Conservation (phyloP, 2,888 invertebrate species). For the Blastobasis lacticolella region DNA sequence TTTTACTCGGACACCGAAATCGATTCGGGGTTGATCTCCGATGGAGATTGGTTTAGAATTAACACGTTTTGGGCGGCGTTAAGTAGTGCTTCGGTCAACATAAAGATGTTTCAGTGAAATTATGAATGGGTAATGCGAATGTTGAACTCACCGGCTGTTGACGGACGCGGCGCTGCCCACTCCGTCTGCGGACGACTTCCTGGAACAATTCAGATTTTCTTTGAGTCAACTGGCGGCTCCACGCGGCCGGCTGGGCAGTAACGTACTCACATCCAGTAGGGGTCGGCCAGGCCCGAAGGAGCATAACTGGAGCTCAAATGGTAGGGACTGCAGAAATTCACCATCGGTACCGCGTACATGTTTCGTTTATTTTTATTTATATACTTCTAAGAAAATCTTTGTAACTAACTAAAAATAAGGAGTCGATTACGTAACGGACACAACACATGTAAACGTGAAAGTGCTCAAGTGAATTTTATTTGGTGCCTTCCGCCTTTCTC, state of each 20-base stretch:
- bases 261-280: slow-evolving; percentile 65
- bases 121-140: not conserved
- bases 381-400: not conserved
- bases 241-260: not conserved
- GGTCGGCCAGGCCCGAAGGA: slow-evolving; percentile 37
- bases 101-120: not conserved
- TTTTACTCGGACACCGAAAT: slow-evolving; percentile 37
- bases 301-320: slow-evolving; percentile 33
- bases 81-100: slow-evolving; percentile 11
- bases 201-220: slow-evolving; percentile 68
- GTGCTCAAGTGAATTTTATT: too few species aligned
- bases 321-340: slow-evolving; percentile 53
- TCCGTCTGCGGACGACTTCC: slow-evolving; percentile 90
- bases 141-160: slow-evolving; percentile 86
- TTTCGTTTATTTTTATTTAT: not conserved
- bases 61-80: slow-evolving; percentile 50
- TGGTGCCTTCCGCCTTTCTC: too few species aligned
- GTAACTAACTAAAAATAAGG: not conserved
- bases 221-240: too few species aligned
- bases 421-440: too few species aligned
- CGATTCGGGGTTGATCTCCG: slow-evolving; percentile 36
- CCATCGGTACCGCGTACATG: slow-evolving; percentile 64
- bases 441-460: too few species aligned
- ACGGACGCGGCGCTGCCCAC: slow-evolving; percentile 89
- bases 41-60: slow-evolving; percentile 46